Evolutionary conservation across 2,888 invertebrate species (phyloP), one percentile per base, ranked within the genome.

Genomic region (Ormyrus thymus): DNA sequence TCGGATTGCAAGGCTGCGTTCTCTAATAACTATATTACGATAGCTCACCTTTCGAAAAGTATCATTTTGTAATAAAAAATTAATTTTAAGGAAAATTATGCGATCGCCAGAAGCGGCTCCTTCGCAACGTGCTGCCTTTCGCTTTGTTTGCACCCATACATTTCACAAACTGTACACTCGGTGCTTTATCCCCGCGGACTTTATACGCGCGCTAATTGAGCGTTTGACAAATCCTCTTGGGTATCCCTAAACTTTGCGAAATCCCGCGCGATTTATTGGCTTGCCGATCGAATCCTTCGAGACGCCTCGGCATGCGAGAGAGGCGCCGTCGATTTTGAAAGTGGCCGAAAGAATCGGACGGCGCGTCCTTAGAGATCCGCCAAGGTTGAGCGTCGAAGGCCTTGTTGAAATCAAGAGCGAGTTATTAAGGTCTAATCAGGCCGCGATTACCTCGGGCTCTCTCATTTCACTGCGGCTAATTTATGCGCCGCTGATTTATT

Each of bases 351-450:
- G 43, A 50, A 74, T 13, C 46, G 75, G 13, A 7, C n/a, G 29
- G 9, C 15, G 46, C 53, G 62, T 55, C 61, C 69, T 69, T 48
- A 61, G 8, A 50, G 29, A 68, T 71, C 9, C 1, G 6, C 43
- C 69, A 76, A 76, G 76, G 76, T 9, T 56, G n/a, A n/a, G n/a
- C 65, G 29, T 51, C 50, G 3, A 45, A 10, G 43, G 8, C 58
- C 59, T 70, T 11, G 46, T 46, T 72, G 61, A 77, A 72, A 77
- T 72, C 71, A 53, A 58, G 65, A 72, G 8, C 61, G 48, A 59
- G 66, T 71, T 66, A 72, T 66, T 77, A 66, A 77, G 48, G 58
- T 55, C 55, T 61, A 72, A 77, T 77, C 66, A 72, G 72, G 53
- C 11, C 43, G 15, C 55, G 45, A 29, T 61, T 61, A 69, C 48